Conservation (phyloP, 2,797 vertebrate species). For the Alectoris magna region DNA sequence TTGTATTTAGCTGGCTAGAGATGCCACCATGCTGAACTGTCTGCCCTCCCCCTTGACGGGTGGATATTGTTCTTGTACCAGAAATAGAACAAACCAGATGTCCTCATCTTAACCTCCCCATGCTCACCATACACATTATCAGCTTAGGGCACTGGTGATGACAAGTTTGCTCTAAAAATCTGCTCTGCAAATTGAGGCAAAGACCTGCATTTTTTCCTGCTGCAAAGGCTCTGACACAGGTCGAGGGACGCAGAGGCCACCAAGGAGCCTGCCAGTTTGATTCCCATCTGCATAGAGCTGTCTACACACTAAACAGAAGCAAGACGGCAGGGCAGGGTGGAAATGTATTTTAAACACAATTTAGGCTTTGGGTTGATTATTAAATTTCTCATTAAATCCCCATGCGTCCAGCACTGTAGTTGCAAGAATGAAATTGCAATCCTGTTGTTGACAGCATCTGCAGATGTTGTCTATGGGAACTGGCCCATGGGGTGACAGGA, state of each 20-base stretch:
- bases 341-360: background rate
- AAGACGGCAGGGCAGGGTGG: background rate
- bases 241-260: background rate
- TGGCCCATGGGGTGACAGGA: accelerated
- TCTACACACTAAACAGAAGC: background rate
- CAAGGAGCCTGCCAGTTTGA: background rate
- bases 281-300: background rate
- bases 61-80: slow-evolving; percentile 12
- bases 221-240: background rate
- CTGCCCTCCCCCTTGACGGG: background rate
- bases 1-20: background rate
- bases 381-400: background rate
- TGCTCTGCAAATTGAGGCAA: background rate
- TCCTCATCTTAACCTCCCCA: slow-evolving; percentile 43
- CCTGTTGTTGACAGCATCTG: accelerated
- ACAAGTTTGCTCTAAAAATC: background rate
- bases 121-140: background rate
- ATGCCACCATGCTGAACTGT: slow-evolving; percentile 21
- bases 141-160: background rate
- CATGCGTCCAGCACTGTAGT: background rate
- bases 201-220: background rate
- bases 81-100: slow-evolving; percentile 22
- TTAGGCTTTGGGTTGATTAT: background rate
- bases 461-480: background rate
- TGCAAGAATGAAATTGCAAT: background rate